These are phyloP conservation scores for Gallinago solitaria DNA, from an alignment of 2,797 vertebrate species.

Conservation along the genomic window DNA sequence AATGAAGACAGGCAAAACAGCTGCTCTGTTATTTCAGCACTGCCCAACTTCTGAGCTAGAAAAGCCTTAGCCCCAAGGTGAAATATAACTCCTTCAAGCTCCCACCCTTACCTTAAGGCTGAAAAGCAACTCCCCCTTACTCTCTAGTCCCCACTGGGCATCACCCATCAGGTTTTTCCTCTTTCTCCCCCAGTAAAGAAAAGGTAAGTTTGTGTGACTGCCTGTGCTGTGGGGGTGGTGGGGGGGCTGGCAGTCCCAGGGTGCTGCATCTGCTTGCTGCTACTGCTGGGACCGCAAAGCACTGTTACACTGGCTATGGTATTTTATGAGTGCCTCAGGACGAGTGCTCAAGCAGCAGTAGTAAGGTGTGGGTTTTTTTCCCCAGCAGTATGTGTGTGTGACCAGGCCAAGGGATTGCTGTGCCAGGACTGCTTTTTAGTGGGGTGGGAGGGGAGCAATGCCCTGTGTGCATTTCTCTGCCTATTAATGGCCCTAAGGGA, in stretches of 20 bases:
- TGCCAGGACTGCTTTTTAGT: background rate
- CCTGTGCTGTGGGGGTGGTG: background rate
- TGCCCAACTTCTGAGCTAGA: background rate
- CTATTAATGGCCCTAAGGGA: background rate
- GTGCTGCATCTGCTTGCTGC: background rate
- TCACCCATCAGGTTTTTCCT: background rate
- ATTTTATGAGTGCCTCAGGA: background rate
- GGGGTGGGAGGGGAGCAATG: fast-evolving
- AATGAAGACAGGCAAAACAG: background rate
- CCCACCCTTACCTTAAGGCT: background rate
- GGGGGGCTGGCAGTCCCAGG: background rate
- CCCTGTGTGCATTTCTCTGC: fast-evolving
- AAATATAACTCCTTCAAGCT: background rate
- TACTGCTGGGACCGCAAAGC: background rate
- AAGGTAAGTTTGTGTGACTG: constrained; percentile 36
- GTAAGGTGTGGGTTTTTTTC: background rate
- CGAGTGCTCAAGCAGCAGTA: background rate
- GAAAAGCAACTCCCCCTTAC: background rate
- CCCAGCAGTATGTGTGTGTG: fast-evolving
- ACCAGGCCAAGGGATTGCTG: background rate
- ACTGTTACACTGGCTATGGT: background rate
- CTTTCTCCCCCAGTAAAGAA: background rate
- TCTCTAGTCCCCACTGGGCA: background rate
- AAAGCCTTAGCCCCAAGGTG: background rate
- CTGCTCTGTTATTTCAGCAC: background rate